A percentile compares a stretch with the other conserved stretches of the same genome.
phyloP scores from a whole-genome alignment of 2,113 vertebrate genomes.

The Hassar affinis region DNA sequence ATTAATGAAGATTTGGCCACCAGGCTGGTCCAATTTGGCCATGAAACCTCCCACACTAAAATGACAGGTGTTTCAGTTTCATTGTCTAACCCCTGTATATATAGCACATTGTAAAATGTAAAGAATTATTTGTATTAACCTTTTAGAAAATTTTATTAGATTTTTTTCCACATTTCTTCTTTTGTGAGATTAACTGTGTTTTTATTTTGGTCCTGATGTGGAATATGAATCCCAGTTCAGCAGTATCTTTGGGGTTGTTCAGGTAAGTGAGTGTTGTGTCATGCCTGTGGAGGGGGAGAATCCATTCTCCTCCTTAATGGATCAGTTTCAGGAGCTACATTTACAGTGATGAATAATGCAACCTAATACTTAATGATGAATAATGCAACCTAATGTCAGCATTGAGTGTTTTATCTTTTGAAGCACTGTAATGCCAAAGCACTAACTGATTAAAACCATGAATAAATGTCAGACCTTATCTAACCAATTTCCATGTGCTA shows the following conservation, averaged over 20 bases:
- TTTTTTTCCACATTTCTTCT: constrained; percentile 29
- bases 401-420: constrained; percentile 29
- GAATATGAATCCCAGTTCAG: constrained; percentile 87
- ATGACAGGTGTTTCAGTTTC: no score
- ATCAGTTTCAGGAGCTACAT: constrained; percentile 21
- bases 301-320: not conserved
- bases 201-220: constrained; percentile 58
- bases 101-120: not conserved
- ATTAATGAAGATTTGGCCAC: no score
- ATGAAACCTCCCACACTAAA: no score
- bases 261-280: constrained; percentile 78
- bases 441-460: constrained; percentile 1
- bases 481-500: constrained; percentile 6
- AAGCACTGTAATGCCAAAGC: constrained; percentile 14
- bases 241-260: constrained; percentile 94
- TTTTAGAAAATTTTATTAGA: not conserved
- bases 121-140: not conserved
- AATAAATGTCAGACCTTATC: not conserved
- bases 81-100: no score
- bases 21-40: no score
- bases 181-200: constrained; percentile 21
- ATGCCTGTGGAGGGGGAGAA: constrained; percentile 19
- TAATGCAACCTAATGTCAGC: not conserved
- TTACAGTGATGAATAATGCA: constrained; percentile 6
- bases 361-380: not conserved